A percentile compares a stretch with the other conserved stretches of the same genome.
phyloP scores from a whole-genome alignment of 1,140 invertebrate species.

The Steinernema khuongi region DNA sequence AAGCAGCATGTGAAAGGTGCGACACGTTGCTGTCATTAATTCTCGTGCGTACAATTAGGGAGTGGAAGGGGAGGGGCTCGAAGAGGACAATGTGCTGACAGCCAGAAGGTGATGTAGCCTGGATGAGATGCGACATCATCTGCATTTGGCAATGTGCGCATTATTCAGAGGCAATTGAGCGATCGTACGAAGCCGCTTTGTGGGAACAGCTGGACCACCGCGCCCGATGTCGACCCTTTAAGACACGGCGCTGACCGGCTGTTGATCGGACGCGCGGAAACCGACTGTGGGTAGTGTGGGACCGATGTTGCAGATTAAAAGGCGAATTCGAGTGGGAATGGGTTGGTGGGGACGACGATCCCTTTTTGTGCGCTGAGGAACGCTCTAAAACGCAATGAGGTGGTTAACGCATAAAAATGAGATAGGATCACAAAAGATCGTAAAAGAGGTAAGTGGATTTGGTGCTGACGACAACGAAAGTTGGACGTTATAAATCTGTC shows the following conservation, averaged over 20 bases:
- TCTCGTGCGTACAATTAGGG: slow-evolving; percentile 13
- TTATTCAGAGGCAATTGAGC: not conserved
- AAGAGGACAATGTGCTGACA: not conserved
- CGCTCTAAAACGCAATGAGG: not conserved
- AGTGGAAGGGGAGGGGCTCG: not conserved
- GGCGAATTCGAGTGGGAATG: not conserved
- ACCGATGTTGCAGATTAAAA: not conserved
- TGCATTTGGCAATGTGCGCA: slow-evolving; percentile 1
- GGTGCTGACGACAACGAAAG: too few species aligned
- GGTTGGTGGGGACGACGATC: not conserved
- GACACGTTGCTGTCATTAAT: slow-evolving; percentile 7
- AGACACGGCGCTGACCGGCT: not conserved
- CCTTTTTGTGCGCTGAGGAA: not conserved
- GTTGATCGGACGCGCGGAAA: not conserved
- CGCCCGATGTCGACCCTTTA: not conserved
- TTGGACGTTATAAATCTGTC: too few species aligned
- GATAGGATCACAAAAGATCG: too few species aligned
- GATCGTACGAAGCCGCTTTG: not conserved
- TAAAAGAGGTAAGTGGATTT: too few species aligned
- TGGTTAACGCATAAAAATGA: too few species aligned
- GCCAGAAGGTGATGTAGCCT: not conserved
- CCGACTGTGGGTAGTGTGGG: not conserved
- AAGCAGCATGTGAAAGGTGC: not conserved
- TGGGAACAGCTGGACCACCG: not conserved
- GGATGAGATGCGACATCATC: not conserved